A percentile compares a stretch with the other conserved stretches of the same genome.
Conservation (phyloP, 2,113 vertebrate genomes). For the Erythrocercus mccallii region DNA sequence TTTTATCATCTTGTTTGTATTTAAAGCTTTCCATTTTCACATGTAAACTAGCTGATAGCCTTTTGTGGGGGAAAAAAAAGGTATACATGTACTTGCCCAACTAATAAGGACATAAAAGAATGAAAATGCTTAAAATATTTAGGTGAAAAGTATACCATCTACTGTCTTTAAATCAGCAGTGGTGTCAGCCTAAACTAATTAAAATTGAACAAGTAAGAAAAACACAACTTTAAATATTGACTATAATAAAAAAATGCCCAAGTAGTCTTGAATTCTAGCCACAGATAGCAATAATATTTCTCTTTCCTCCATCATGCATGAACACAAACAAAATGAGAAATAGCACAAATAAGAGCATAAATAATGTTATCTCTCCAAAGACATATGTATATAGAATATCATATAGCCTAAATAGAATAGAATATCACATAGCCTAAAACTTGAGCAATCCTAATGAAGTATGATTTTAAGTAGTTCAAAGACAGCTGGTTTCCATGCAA, state of each 20-base stretch:
- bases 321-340: neutral
- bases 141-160: neutral
- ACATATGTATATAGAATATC: neutral
- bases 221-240: neutral
- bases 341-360: neutral
- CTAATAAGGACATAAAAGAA: neutral
- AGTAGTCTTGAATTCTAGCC: neutral
- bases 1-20: neutral
- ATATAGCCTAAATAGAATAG: neutral
- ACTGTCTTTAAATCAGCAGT: neutral
- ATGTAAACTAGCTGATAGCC: neutral
- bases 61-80: neutral
- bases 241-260: neutral
- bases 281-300: neutral
- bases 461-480: neutral
- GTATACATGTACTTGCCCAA: neutral
- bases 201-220: neutral
- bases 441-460: neutral
- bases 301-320: neutral
- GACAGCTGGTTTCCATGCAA: neutral
- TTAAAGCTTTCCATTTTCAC: neutral
- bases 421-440: neutral
- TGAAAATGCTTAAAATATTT: neutral
- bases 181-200: neutral
- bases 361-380: neutral